phyloP scores from a whole-genome alignment of 2,113 vertebrate genomes.

The Laticauda laticaudata region DNA sequence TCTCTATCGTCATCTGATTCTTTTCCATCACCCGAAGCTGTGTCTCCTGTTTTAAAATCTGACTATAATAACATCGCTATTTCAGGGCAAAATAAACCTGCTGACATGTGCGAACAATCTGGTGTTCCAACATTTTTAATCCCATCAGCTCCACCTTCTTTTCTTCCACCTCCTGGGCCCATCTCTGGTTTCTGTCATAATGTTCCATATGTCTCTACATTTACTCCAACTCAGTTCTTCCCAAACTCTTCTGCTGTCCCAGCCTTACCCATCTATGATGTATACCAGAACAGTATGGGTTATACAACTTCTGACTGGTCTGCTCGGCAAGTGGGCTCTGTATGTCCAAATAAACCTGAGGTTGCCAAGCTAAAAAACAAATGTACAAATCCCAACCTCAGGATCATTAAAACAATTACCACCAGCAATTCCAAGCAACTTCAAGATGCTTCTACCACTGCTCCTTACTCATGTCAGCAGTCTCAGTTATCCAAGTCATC shows the following conservation, averaged over 20 bases:
- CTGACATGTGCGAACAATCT: slow-evolving; percentile 53
- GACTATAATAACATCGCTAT: slow-evolving; percentile 52
- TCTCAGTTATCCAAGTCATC: slow-evolving; percentile 64
- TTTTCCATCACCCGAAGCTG: slow-evolving; percentile 59
- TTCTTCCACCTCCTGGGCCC: slow-evolving; percentile 56
- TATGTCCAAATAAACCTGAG: slow-evolving; percentile 66
- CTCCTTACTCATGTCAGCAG: slow-evolving; percentile 57
- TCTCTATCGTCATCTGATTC: slow-evolving; percentile 67
- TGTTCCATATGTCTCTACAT: slow-evolving; percentile 75
- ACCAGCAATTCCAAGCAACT: slow-evolving; percentile 46
- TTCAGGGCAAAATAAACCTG: slow-evolving; percentile 58
- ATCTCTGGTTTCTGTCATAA: slow-evolving; percentile 69
- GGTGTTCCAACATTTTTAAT: slow-evolving; percentile 63
- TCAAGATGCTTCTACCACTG: slow-evolving; percentile 64
- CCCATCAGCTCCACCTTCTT: slow-evolving; percentile 63
- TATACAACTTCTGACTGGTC: slow-evolving; percentile 89
- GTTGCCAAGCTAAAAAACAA: slow-evolving; percentile 67
- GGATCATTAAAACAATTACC: slow-evolving; percentile 78
- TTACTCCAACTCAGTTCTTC: slow-evolving; percentile 74
- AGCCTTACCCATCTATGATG: slow-evolving; percentile 76
- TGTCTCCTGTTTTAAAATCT: slow-evolving; percentile 54
- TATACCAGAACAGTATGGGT: slow-evolving; percentile 83
- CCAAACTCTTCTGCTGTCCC: slow-evolving; percentile 70
- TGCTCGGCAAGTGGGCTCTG: slow-evolving; percentile 69
- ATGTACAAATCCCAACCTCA: slow-evolving; percentile 71